Evolutionary conservation across 2,113 vertebrate species (phyloP), one percentile per base, ranked within the genome.

Genomic region (Eira barbara): DNA sequence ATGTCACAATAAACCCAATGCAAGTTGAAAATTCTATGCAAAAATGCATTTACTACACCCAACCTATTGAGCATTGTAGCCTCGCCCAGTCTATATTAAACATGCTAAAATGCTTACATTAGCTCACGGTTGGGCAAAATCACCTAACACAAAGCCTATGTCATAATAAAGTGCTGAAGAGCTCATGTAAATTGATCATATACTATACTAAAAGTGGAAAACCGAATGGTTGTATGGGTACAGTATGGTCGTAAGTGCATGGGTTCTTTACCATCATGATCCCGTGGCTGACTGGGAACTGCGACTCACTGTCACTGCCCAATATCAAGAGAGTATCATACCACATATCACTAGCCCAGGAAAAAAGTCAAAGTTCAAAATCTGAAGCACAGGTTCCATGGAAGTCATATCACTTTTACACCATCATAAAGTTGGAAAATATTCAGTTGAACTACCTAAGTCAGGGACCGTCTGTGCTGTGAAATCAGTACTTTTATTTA

Each of bases 401-500:
- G 76, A 79, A n/a, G 7, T 31, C 9, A 34, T 34, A 52, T 20
- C 9, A 52, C 47, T 52, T 52, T 21, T 52, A 18, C 10, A 52
- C 45, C 47, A 52, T 79, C 47, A 79, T 21, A 52, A 34, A 7
- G 76, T 21, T 52, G 31, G 34, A 52, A 21, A 23, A 42, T 27
- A 11, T 79, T n/a, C 49, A 52, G 76, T 12, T 52, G 76, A 79
- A n/a, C 76, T 18, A 52, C 1, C 5, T 21, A 79, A 79, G 29
- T 52, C 47, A 79, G 76, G 76, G 31, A 21, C 31, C 31, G 4
- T 52, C 9, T 52, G 9, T 83, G 74, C 23, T 57, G 0, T 47
- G 25, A 87, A 95, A 49, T 96, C 92, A 89, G 63, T 65, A 59
- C 12, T 92, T 97, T 93, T 95, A 89, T 57, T 80, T 87, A 20